These are phyloP conservation scores for Laothoe populi DNA, from an alignment of 2,888 invertebrate species.

Conservation along the genomic window DNA sequence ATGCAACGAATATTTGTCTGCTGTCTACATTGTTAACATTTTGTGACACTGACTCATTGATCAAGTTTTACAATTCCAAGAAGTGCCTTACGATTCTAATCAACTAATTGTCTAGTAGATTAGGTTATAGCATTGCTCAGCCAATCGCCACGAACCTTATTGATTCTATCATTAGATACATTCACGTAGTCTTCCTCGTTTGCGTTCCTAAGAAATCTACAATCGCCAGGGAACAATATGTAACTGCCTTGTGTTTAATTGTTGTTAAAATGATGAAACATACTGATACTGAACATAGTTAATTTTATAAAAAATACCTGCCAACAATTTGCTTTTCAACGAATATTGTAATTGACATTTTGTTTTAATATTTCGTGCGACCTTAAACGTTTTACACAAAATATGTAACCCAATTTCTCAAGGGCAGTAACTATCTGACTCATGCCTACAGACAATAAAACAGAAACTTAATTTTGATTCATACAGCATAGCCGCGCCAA, in stretches of 20 bases:
- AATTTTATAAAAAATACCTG: neutral
- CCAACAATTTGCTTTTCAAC: neutral
- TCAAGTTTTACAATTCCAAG: conserved; percentile 7
- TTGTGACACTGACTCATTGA: conserved; percentile 18
- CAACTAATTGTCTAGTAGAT: conserved; percentile 8
- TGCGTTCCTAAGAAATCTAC: neutral
- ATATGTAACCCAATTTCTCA: conserved; percentile 22
- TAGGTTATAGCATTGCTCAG: neutral
- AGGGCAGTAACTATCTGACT: conserved; percentile 19
- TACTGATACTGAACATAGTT: neutral
- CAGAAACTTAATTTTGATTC: conserved; percentile 15
- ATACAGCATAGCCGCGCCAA: neutral
- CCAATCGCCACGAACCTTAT: neutral
- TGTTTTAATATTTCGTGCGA: neutral
- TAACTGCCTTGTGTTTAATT: neutral
- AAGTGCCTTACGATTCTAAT: conserved; percentile 2
- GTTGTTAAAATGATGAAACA: neutral
- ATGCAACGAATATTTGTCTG: conserved; percentile 8
- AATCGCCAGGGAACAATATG: too few relatives aligned
- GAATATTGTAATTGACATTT: neutral
- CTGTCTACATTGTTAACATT: conserved; percentile 14
- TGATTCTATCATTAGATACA: too few relatives aligned
- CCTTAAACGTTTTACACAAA: conserved; percentile 15
- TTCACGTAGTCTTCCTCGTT: neutral
- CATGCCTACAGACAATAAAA: neutral